Conservation (phyloP, 2,113 vertebrate species). For the Anguilla rostrata region DNA sequence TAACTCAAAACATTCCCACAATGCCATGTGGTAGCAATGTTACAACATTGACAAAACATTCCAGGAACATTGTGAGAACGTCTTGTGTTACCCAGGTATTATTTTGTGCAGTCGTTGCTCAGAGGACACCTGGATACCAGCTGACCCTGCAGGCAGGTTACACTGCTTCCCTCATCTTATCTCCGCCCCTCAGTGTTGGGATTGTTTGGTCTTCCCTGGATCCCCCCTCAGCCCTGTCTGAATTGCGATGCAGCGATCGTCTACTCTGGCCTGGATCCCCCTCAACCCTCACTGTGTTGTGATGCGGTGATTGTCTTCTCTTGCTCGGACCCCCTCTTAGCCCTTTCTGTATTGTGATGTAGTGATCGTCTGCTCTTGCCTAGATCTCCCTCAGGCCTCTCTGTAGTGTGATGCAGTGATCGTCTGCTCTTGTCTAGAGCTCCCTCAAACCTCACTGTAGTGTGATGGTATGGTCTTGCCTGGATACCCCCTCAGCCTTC, state of each 20-base stretch:
- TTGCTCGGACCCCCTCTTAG: too few species aligned
- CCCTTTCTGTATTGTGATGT: background rate
- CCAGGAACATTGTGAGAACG: too few species aligned
- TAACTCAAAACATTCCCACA: too few species aligned
- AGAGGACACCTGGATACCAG: background rate
- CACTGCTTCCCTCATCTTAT: background rate
- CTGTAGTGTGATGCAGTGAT: background rate
- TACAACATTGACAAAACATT: too few species aligned
- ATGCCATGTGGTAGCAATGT: too few species aligned
- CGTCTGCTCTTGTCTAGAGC: background rate
- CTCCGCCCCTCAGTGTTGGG: too few species aligned
- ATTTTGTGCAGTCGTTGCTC: too few species aligned
- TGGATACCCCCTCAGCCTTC: background rate
- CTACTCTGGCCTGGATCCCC: background rate
- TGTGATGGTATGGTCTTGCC: too few species aligned
- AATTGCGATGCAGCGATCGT: background rate
- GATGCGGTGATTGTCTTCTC: background rate
- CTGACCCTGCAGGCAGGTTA: background rate
- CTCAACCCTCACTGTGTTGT: too few species aligned
- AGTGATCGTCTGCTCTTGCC: background rate
- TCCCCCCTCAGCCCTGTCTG: background rate
- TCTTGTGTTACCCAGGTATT: too few species aligned
- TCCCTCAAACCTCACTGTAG: too few species aligned
- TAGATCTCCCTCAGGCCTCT: background rate
- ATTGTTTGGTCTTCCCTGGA: too few species aligned